Percentiles rank a stretch among this genome's conserved stretches.
Conservation (phyloP, 2,888 invertebrate genomes). For the Eupsilia transversa region DNA sequence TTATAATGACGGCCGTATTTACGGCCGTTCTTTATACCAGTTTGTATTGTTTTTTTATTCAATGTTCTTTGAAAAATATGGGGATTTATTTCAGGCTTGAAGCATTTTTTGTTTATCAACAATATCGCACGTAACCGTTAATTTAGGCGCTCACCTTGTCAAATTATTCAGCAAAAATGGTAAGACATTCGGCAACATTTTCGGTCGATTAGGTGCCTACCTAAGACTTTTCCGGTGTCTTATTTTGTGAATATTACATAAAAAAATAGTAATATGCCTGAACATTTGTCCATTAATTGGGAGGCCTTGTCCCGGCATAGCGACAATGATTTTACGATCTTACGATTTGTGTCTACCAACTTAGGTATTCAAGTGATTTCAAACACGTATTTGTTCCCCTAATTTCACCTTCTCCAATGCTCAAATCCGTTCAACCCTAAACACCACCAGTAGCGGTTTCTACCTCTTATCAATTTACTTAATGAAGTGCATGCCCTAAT, state of each 20-base stretch:
- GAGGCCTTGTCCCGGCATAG: too few relatives aligned
- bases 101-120: conserved; percentile 2
- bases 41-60: conserved; percentile 42
- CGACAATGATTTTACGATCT: too few relatives aligned
- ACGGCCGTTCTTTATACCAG: conserved; percentile 30
- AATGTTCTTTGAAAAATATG: conserved; percentile 25
- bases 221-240: not conserved
- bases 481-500: conserved; percentile 79
- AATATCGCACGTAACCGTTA: not conserved
- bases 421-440: conserved; percentile 48
- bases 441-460: conserved; percentile 61
- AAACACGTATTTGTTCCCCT: not conserved
- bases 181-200: not conserved
- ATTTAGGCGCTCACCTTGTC: not conserved
- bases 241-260: not conserved
- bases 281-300: not conserved
- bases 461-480: conserved; percentile 78
- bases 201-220: not conserved
- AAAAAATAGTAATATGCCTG: not conserved
- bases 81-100: not conserved
- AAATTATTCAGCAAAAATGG: not conserved
- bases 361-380: not conserved
- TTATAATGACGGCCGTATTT: conserved; percentile 47
- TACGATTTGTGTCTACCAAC: too few relatives aligned
- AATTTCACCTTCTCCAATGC: conserved; percentile 7